Evolutionary conservation across 2,113 vertebrate genomes (phyloP).

Genomic region (Oceanites oceanicus): DNA sequence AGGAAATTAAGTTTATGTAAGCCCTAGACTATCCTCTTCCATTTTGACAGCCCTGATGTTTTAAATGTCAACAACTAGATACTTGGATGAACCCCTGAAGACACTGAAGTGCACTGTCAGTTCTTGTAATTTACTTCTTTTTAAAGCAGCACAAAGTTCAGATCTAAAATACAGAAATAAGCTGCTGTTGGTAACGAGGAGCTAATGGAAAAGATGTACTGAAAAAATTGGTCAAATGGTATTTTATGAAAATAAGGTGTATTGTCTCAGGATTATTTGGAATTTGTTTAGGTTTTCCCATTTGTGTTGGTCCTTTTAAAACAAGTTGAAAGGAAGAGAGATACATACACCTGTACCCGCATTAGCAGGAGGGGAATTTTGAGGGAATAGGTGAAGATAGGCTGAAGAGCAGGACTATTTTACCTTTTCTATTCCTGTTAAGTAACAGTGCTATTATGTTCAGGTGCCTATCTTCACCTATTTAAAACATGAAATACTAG

Average conservation of each 20-base stretch:
- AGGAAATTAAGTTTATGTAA: conserved; percentile 26
- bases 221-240: background rate
- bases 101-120: background rate
- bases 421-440: background rate
- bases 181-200: background rate
- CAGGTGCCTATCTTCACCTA: too few species aligned
- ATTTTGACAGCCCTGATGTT: background rate
- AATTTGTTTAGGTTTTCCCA: background rate
- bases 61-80: conserved; percentile 18
- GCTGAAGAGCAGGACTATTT: background rate
- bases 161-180: background rate
- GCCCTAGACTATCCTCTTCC: background rate
- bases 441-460: background rate
- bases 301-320: background rate
- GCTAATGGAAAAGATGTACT: background rate
- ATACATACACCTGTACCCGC: background rate
- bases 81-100: background rate
- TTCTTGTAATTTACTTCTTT: background rate
- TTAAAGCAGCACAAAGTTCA: background rate
- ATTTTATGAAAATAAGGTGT: background rate
- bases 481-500: background rate
- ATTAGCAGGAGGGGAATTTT: background rate
- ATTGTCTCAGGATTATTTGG: background rate
- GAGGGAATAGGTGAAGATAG: background rate
- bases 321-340: background rate